Evolutionary conservation across 2,113 vertebrate species (phyloP), one percentile per base, ranked within the genome.

Genomic region (Electrona antarctica): DNA sequence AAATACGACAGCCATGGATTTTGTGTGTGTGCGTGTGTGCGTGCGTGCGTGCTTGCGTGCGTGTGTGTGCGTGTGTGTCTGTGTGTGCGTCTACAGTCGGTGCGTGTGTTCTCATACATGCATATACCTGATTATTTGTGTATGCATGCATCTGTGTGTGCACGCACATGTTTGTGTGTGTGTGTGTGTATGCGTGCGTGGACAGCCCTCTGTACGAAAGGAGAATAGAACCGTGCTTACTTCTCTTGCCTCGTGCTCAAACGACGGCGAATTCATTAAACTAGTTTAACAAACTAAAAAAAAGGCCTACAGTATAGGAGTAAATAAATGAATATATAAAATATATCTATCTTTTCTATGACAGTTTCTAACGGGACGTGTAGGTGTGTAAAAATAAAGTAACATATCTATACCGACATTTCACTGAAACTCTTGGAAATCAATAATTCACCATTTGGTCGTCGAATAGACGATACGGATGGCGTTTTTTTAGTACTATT

Each of bases 281-380:
- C 21, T 21, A 21, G 80, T 87, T 87, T 83, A 89, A 83, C 81
- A 77, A 81, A 87, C 85, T 21, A 21, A 21, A 21, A 85, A 85
- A 81, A 89, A 87, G 81, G 83, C 88, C 79, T 86, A 21, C 21
- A 21, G 21, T 21, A 21, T 21, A 21, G 2, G 88, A 86, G 89
- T 88, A 87, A 84, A 91, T 87, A 86, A 59, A 58, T 58, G 47
- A n/a, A 68, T 58, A 67, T 45, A 65, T 52, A 83, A 79, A 84
- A 83, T 85, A 87, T 86, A 89, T 80, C 86, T 87, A 88, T 89
- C 80, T 92, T 90, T 92, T 90, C 89, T 89, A 91, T 87, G 83
- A 86, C 81, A 71, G 87, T 91, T 91, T 91, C 85, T 90, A 89
- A 87, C 60, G 78, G 86, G 84, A 88, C 77, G 87, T 82, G 21